Evolutionary conservation across 2,797 vertebrate species (phyloP).

Genomic region (Alauda arvensis): DNA sequence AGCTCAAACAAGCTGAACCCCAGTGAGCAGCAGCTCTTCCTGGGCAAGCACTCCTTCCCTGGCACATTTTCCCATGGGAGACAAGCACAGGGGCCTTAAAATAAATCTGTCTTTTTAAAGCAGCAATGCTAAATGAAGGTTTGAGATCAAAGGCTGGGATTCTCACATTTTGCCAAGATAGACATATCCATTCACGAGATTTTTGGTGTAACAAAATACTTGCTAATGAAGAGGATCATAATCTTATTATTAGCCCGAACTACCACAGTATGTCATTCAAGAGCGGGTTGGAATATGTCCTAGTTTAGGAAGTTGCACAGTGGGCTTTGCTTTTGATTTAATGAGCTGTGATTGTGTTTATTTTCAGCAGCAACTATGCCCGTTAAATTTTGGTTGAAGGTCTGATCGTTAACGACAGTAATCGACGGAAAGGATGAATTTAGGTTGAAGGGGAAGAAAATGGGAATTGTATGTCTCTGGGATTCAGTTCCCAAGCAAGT

Average conservation of each 20-base stretch:
- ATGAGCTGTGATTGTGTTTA: constrained; percentile 57
- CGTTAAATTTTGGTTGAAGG: not conserved
- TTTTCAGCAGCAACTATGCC: constrained; percentile 34
- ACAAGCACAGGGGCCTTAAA: constrained; percentile 34
- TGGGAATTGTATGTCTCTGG: not conserved
- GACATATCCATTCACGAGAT: constrained; percentile 52
- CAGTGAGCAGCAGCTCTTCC: not conserved
- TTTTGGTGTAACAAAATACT: constrained; percentile 60
- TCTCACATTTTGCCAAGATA: constrained; percentile 53
- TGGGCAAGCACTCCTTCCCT: not conserved
- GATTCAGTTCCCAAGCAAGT: not conserved
- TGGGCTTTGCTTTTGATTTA: constrained; percentile 41
- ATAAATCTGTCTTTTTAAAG: constrained; percentile 59
- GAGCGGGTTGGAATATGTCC: constrained; percentile 30
- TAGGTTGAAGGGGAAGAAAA: constrained; percentile 2
- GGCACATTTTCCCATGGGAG: not conserved
- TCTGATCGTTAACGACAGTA: constrained; percentile 13
- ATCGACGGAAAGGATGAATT: constrained; percentile 5
- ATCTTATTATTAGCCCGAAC: constrained; percentile 57
- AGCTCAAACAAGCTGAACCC: not conserved
- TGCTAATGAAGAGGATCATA: constrained; percentile 62
- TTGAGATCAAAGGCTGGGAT: constrained; percentile 59
- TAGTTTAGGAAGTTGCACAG: constrained; percentile 53
- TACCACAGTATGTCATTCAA: constrained; percentile 31
- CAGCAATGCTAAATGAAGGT: constrained; percentile 18